Evolutionary conservation across 1,140 invertebrate species (phyloP), one percentile per base, ranked within the genome.

Genomic region (Aradophagus sp.): DNA sequence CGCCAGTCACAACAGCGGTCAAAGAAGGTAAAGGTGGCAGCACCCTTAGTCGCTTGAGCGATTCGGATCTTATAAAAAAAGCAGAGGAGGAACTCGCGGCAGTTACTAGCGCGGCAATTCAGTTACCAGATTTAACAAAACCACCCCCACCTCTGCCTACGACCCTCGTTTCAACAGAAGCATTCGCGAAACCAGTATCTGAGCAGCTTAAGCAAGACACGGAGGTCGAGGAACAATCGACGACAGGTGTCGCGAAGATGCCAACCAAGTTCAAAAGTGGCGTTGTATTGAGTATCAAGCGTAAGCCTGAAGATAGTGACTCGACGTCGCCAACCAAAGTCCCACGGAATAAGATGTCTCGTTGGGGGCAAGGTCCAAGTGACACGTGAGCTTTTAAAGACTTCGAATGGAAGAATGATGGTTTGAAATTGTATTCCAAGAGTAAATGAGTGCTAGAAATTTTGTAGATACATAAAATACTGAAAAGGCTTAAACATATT

Each of bases 21-120:
- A n/a, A n/a, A n/a, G n/a, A n/a, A n/a, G n/a, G n/a, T n/a, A n/a
- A n/a, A n/a, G 35, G 87, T 48, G 50, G 74, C 16, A 42, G 87
- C 48, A 87, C 87, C 2, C 65, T 89, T 0, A 86, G 87, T 61
- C 81, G 82, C 0, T 77, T 89, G 27, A 87, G 86, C 26, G 88
- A 88, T 66, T 78, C 86, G 34, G 88, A 89, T 70, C 61, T 88
- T 14, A 88, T 88, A 15, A 84, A 83, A 52, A 89, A 89, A 74
- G 88, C 88, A 0, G 86, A 86, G 19, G 87, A 89, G 73, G 87
- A 88, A 74, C 67, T 88, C n/a, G 86, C 84, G 0, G 84, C 86
- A 0, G 52, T 41, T 5, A 32, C 36, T 5, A 39, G 5, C 0
- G 20, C 23, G 14, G 14, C 56, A 5, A 58, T 63, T 13, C 31